Conservation (phyloP, 2,797 vertebrate genomes). For the Pelodytes ibericus region DNA sequence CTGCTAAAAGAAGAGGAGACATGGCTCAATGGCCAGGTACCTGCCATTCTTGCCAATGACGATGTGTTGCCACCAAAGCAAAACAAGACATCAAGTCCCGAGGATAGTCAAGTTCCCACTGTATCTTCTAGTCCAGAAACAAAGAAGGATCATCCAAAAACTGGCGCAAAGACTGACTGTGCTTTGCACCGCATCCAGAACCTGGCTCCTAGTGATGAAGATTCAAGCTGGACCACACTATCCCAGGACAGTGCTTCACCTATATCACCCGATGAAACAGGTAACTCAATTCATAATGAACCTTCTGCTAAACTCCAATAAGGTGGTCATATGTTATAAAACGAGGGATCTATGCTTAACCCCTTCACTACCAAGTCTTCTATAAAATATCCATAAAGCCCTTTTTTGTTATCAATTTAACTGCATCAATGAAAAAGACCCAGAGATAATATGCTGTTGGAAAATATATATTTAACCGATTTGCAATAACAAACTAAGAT, state of each 20-base stretch:
- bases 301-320: neutral
- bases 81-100: conserved; percentile 70
- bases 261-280: conserved; percentile 86
- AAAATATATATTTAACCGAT: too few species aligned
- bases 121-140: conserved; percentile 82
- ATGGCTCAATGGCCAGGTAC: conserved; percentile 68
- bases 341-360: too few species aligned
- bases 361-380: too few species aligned
- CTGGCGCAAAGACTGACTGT: conserved; percentile 86
- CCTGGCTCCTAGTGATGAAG: conserved; percentile 92
- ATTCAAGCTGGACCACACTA: conserved; percentile 97
- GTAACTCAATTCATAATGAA: conserved; percentile 65
- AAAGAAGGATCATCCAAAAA: conserved; percentile 84
- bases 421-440: too few species aligned
- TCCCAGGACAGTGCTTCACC: conserved; percentile 92
- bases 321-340: too few species aligned
- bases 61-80: conserved; percentile 72
- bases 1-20: conserved; percentile 70
- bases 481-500: too few species aligned
- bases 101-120: conserved; percentile 70
- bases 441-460: too few species aligned
- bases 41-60: conserved; percentile 73
- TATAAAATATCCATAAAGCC: too few species aligned
- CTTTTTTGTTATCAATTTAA: too few species aligned
- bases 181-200: conserved; percentile 93